phyloP scores from a whole-genome alignment of 2,888 invertebrate species.

The Eupithecia dodoneata region DNA sequence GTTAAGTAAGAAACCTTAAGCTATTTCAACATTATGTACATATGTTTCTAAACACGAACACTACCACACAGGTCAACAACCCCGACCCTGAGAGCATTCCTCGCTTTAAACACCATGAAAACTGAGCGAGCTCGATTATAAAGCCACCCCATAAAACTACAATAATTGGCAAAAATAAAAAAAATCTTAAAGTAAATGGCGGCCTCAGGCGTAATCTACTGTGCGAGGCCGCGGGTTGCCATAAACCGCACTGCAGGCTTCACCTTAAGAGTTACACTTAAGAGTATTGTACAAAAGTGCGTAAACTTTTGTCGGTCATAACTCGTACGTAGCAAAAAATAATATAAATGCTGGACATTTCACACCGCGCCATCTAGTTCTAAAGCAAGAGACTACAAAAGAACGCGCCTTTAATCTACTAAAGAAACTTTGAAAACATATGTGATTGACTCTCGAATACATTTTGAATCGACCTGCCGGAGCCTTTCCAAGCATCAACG shows the following conservation, averaged over 20 bases:
- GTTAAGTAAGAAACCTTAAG: too few relatives aligned
- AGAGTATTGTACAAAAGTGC: not conserved
- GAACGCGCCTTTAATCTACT: not conserved
- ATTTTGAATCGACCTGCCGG: not conserved
- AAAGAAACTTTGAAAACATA: not conserved
- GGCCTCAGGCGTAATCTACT: slow-evolving; percentile 54
- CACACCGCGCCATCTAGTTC: not conserved
- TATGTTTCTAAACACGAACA: not conserved
- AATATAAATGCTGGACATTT: not conserved
- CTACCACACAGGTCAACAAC: not conserved
- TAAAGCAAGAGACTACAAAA: not conserved
- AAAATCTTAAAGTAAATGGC: slow-evolving; percentile 55
- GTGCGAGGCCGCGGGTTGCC: slow-evolving; percentile 36
- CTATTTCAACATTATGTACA: not conserved
- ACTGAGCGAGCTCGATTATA: slow-evolving; percentile 20
- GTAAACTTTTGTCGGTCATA: not conserved
- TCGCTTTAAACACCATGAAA: slow-evolving; percentile 13
- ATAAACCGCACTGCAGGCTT: slow-evolving; percentile 24
- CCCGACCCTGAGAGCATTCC: not conserved
- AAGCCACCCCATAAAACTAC: slow-evolving; percentile 47
- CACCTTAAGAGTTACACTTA: not conserved
- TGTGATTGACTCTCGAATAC: not conserved
- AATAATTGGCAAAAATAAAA: slow-evolving; percentile 58
- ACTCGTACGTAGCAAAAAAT: not conserved
- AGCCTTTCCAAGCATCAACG: not conserved